Evolutionary conservation across 2,113 vertebrate species (phyloP).

Genomic region (Corythoichthys haematopterus): DNA sequence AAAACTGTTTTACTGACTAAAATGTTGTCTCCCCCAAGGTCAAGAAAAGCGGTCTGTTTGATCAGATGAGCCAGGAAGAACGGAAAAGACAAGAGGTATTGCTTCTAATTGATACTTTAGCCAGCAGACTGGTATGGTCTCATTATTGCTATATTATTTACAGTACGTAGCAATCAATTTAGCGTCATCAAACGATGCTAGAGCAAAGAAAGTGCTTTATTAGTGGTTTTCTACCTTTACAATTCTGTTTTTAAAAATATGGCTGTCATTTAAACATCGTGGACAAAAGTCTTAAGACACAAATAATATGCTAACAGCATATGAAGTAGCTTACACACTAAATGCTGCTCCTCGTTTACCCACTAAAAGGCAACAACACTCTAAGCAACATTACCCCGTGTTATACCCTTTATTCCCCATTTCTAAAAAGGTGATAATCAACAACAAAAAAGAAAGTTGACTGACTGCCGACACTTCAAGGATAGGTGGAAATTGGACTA

Average conservation of each 20-base stretch:
- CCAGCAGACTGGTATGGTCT: neutral
- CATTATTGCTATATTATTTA: neutral
- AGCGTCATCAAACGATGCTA: constrained; percentile 4
- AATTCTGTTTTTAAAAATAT: neutral
- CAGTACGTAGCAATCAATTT: constrained; percentile 7
- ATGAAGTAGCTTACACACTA: too few species aligned
- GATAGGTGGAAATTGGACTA: too few species aligned
- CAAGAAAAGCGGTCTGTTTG: constrained; percentile 82
- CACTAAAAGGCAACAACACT: too few species aligned
- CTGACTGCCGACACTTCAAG: too few species aligned
- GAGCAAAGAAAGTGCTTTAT: constrained; percentile 4
- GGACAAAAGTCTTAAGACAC: neutral
- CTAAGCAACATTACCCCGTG: too few species aligned
- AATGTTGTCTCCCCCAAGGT: constrained; percentile 69
- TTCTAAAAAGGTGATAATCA: too few species aligned
- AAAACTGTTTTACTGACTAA: neutral
- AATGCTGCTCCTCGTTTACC: too few species aligned
- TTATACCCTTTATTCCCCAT: neutral
- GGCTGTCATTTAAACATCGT: neutral
- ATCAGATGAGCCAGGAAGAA: constrained; percentile 81
- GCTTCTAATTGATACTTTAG: neutral
- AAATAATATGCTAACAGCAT: too few species aligned
- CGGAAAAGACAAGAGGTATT: constrained; percentile 93
- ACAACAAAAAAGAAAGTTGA: too few species aligned
- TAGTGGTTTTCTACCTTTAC: neutral